These are phyloP conservation scores for Agelaius tricolor DNA, from an alignment of 2,113 vertebrate species.

Conservation along the genomic window DNA sequence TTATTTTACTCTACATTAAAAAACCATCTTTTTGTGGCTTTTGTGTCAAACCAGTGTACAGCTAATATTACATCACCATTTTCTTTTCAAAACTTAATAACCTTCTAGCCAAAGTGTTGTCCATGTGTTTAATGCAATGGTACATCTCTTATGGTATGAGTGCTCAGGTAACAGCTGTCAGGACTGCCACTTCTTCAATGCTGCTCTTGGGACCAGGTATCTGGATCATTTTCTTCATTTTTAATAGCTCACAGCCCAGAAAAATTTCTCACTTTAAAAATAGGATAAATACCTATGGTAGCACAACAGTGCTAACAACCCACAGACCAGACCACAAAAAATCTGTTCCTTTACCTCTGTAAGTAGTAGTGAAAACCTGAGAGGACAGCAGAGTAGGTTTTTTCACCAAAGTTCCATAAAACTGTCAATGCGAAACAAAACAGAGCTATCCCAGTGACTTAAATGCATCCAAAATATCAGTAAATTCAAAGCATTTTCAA, in stretches of 20 bases:
- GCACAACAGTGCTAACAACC: background rate
- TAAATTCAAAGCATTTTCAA: background rate
- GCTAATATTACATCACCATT: background rate
- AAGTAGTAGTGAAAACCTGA: background rate
- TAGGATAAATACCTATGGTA: background rate
- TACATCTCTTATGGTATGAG: accelerated
- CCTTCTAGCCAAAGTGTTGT: background rate
- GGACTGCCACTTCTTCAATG: background rate
- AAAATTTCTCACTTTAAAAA: background rate
- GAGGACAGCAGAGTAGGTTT: background rate
- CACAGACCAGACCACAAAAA: background rate
- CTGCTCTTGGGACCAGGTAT: background rate
- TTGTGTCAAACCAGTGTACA: background rate
- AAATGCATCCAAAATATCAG: background rate
- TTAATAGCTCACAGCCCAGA: background rate
- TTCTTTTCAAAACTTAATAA: background rate
- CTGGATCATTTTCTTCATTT: background rate
- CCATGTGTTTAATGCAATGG: background rate
- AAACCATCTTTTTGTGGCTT: background rate
- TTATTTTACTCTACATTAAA: background rate
- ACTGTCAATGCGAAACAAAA: background rate
- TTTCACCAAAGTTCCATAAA: background rate
- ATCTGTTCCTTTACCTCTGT: background rate
- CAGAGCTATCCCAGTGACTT: background rate
- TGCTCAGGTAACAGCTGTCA: background rate